Percentiles rank a stretch among this genome's conserved stretches.
Evolutionary conservation across 2,888 invertebrate genomes (phyloP).

Genomic region (Zelleria hepariella): DNA sequence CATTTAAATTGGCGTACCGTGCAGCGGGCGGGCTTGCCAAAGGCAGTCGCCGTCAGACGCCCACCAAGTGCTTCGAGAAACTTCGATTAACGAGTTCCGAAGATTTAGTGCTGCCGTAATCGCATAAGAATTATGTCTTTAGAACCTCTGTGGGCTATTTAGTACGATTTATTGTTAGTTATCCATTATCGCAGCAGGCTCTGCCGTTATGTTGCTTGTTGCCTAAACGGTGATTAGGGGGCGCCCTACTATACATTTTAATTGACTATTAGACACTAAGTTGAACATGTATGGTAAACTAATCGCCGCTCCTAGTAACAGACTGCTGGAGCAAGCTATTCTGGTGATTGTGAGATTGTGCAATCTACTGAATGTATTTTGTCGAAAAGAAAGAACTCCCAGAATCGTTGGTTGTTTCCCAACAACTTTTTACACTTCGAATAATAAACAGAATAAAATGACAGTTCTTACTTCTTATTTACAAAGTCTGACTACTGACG

Average conservation of each 20-base stretch:
- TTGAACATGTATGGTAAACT: background rate
- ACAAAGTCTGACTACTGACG: no score
- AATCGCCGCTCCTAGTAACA: background rate
- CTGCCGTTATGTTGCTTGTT: background rate
- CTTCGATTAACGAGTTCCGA: slow-evolving; percentile 65
- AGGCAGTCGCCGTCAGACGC: slow-evolving; percentile 58
- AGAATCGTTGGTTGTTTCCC: no score
- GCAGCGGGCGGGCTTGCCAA: slow-evolving; percentile 50
- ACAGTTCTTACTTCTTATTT: no score
- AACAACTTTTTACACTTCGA: no score
- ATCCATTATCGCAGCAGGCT: slow-evolving; percentile 2
- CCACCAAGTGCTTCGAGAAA: slow-evolving; percentile 55
- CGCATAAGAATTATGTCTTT: slow-evolving; percentile 54
- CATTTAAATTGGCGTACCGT: slow-evolving; percentile 59
- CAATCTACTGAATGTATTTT: background rate
- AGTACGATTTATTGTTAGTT: slow-evolving; percentile 19
- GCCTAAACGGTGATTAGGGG: background rate
- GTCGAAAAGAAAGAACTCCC: no score
- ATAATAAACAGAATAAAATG: no score
- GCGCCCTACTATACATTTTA: background rate
- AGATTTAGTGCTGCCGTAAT: slow-evolving; percentile 62
- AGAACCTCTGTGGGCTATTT: slow-evolving; percentile 37
- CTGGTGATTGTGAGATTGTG: background rate
- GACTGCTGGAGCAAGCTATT: background rate
- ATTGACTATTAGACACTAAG: background rate